These are phyloP conservation scores for Oscheius sp. DNA, from an alignment of 2,888 invertebrate species.

Conservation along the genomic window DNA sequence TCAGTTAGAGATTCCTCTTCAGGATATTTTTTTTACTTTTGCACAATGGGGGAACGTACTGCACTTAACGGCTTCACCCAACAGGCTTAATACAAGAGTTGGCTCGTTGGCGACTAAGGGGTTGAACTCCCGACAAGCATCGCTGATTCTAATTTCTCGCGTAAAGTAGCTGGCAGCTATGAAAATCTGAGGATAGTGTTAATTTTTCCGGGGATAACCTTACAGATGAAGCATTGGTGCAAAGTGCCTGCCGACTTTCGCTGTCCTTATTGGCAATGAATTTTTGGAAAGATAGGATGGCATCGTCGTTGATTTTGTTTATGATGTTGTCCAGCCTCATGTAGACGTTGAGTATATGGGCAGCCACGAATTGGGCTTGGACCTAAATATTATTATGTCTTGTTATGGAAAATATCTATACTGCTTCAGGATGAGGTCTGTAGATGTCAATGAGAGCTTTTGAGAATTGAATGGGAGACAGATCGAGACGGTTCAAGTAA, in stretches of 20 bases:
- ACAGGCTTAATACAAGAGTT: not conserved
- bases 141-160: not conserved
- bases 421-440: conserved; percentile 5
- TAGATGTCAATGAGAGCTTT: not conserved
- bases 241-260: no score
- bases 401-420: not conserved
- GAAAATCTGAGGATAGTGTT: not conserved
- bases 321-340: not conserved
- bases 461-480: not conserved
- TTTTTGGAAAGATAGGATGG: not conserved
- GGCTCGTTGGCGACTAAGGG: not conserved
- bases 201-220: no score
- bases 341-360: conserved; percentile 15
- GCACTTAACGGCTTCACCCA: not conserved
- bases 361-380: conserved; percentile 3
- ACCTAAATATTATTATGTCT: not conserved
- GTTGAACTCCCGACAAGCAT: not conserved
- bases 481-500: not conserved
- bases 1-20: not conserved
- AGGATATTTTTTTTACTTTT: not conserved
- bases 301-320: not conserved
- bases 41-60: not conserved
- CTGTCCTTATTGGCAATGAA: not conserved
- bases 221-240: no score
- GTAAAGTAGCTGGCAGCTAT: not conserved